Evolutionary conservation across 1,140 invertebrate genomes (phyloP), one percentile per base, ranked within the genome.

Genomic region (Bombus sylvicola): DNA sequence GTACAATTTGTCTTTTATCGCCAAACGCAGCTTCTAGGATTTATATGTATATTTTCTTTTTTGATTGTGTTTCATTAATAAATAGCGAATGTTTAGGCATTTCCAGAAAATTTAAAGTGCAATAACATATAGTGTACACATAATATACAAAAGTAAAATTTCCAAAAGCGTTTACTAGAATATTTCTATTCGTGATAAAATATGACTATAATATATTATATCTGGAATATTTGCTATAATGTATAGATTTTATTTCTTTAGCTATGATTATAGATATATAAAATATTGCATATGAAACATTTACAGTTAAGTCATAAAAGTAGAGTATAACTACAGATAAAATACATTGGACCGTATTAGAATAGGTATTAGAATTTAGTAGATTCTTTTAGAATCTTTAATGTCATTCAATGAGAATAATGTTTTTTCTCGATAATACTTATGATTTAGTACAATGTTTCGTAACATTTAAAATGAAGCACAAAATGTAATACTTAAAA

Each of bases 1-100:
- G 94, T 94, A 90, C 37, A 10, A 41, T 74, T 31, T 62, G n/a
- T n/a, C 31, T 12, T 59, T 47, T 13, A 4, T 79, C 10, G 10
- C 4, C 0, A 25, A 73, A 64, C 77, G 76, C 76, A 80, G 77
- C 41, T 80, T 72, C 83, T 80, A 22, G 31, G 25, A 39, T 69
- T 4, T 9, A 43, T 4, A 4, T 41, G 47, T 73, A 18, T n/a
- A 18, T 34, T 28, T n/a, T 34, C 3, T 62, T 8, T n/a, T n/a
- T 8, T 37, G 31, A 1, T 5, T 12, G 13, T 25, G 69, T 43
- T 12, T 59, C 25, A 25, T 59, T 62, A n/a, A 28, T 62, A 1
- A 28, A n/a, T 1, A 12, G 28, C 28, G 0, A 3, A n/a, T 62
- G 25, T n/a, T n/a, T 5, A 62, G 3, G 28, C 12, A 62, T 62